Base-by-base conservation (phyloP, 1,140 invertebrate genomes). In the Philaenus spumarius region DNA sequence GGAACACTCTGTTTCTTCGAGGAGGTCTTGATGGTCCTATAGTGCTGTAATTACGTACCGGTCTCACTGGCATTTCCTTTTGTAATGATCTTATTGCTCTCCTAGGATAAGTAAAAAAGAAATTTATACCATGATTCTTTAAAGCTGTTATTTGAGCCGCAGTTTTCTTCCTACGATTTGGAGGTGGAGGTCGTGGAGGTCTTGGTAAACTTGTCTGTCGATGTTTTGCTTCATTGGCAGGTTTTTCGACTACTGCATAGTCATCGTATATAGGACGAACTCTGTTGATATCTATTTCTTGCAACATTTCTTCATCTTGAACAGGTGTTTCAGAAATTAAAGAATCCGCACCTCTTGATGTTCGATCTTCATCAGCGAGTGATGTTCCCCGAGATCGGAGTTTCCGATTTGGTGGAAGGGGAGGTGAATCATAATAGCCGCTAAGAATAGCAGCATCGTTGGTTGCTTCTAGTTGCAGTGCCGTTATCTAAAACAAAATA, bases 281-380 rank as follows among this genome's bases (percentile, higher is more conserved):
- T 30, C 26, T 30, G 26, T 30, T 30, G 26, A 30, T 30, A 30
- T 30, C 26, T 30, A 30, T 24, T 37, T 55, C 35, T 43, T 17
- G 53, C 11, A 15, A 19, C 4, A 19, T 22, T 43, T 40, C 53
- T 2, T 15, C 14, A 24, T 58, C 56, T 23, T 58, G 46, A 26
- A 17, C 34, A 19, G 34, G 43, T 6, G 61, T 24, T 34, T 60
- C 53, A 17, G 62, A 60, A n/a, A 60, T 51, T 4, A 81, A 65
- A 1, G 85, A 87, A 51, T 87, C 84, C 2, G 83, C 83, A 1
- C 83, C 85, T 55, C 81, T 78, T 0, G 84, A 87, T 1, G 83
- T 85, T 17, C 83, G 75, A 55, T 86, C 83, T 51, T 87, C 85
- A 55, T 70, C 71, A 3, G 76, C 77, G 11, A 81, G 62, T 0